phyloP scores from a whole-genome alignment of 2,888 invertebrate species.

The Brenthis ino region DNA sequence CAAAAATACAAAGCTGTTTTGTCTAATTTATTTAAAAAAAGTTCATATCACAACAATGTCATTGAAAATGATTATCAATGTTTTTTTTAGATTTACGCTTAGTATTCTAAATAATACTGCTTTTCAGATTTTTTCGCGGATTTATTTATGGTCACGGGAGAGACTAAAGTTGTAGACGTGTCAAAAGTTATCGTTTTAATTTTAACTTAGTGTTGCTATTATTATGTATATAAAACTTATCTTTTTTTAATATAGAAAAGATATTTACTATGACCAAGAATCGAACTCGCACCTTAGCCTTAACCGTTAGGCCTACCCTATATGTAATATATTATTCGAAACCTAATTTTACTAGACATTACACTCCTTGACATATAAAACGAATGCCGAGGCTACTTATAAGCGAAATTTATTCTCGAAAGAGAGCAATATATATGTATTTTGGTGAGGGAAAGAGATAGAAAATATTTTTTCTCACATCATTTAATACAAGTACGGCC shows the following conservation, averaged over 20 bases:
- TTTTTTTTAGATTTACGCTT: no score
- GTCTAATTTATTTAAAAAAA: no score
- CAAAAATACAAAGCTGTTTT: no score
- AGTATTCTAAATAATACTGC: no score
- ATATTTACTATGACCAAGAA: neutral
- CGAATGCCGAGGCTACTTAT: slow-evolving; percentile 29
- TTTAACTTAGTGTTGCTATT: no score
- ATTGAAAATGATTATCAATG: no score
- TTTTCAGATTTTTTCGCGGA: no score
- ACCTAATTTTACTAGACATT: slow-evolving; percentile 22
- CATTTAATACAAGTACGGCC: slow-evolving; percentile 58
- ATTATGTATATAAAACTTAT: no score
- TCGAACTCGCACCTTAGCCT: neutral
- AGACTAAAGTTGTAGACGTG: no score
- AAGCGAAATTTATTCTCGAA: slow-evolving; percentile 26
- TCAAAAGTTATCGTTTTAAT: no score
- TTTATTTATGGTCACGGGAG: no score
- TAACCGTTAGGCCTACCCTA: neutral
- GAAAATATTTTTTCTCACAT: slow-evolving; percentile 61
- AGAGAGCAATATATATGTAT: slow-evolving; percentile 23
- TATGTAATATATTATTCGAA: slow-evolving; percentile 6
- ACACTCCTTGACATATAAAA: slow-evolving; percentile 25
- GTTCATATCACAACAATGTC: no score
- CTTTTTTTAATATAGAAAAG: neutral
- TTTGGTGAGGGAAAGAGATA: slow-evolving; percentile 32